phyloP scores from a whole-genome alignment of 2,888 invertebrate species.

The Cephus pulcher region DNA sequence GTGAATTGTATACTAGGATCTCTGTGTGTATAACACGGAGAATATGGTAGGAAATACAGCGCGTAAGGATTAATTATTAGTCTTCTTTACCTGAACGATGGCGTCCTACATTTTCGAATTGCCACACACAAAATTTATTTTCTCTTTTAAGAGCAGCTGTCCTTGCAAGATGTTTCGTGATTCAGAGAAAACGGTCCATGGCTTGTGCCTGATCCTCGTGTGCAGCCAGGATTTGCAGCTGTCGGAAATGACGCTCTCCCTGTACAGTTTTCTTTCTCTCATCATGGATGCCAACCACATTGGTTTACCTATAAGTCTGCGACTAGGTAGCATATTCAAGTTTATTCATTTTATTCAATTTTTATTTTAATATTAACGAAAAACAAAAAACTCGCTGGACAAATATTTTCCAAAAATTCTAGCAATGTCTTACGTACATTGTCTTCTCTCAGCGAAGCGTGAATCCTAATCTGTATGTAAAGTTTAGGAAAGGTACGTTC shows the following conservation, averaged over 20 bases:
- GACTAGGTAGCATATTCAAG: neutral
- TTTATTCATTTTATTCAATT: neutral
- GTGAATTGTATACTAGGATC: neutral
- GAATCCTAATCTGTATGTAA: neutral
- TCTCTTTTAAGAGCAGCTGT: neutral
- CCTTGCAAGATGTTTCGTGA: constrained; percentile 10
- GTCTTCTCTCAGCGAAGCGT: neutral
- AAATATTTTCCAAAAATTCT: neutral
- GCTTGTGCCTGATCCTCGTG: constrained; percentile 7
- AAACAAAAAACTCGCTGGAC: too few relatives aligned
- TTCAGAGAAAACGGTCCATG: constrained; percentile 9
- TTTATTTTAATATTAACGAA: neutral
- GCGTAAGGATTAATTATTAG: neutral
- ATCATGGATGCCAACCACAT: neutral
- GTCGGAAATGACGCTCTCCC: constrained; percentile 34
- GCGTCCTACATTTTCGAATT: neutral
- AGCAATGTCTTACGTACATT: neutral
- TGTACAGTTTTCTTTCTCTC: constrained; percentile 9
- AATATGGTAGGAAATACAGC: neutral
- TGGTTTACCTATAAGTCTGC: neutral
- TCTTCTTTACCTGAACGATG: neutral
- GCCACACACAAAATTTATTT: neutral
- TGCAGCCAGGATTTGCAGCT: constrained; percentile 33
- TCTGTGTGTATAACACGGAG: neutral
- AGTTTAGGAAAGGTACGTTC: neutral